These are phyloP conservation scores for Copidosoma aretas DNA, from an alignment of 2,888 invertebrate genomes.

Conservation along the genomic window DNA sequence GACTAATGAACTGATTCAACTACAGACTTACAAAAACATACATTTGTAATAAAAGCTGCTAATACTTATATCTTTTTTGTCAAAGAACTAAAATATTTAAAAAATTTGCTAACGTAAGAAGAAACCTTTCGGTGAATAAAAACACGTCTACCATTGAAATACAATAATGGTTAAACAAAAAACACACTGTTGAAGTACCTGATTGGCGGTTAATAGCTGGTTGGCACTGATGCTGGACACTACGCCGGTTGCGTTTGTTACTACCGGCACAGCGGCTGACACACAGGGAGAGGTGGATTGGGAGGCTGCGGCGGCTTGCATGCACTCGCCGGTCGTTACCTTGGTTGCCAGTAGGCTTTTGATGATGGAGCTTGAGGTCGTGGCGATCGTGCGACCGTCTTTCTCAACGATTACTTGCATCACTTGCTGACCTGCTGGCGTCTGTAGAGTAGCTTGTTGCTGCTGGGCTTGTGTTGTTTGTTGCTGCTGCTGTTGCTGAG, in stretches of 20 bases:
- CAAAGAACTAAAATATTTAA: no score
- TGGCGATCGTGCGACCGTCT: slow-evolving; percentile 50
- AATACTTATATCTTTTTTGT: no score
- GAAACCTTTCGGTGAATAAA: no score
- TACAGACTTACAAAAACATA: no score
- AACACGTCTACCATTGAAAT: no score
- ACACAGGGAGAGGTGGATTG: slow-evolving; percentile 61
- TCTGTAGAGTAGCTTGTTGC: slow-evolving; percentile 41
- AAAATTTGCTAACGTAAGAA: no score
- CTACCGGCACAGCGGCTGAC: slow-evolving; percentile 60
- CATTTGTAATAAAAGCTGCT: no score
- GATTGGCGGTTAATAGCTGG: slow-evolving; percentile 62
- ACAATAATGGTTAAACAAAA: slow-evolving; percentile 21
- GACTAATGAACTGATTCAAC: no score
- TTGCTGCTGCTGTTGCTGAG: slow-evolving; percentile 56
- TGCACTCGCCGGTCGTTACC: slow-evolving; percentile 73
- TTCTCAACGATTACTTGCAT: slow-evolving; percentile 57
- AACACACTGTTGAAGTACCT: slow-evolving; percentile 51
- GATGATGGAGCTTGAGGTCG: slow-evolving; percentile 81
- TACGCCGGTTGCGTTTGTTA: slow-evolving; percentile 63
- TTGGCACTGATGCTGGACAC: slow-evolving; percentile 63
- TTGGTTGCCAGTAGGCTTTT: slow-evolving; percentile 94
- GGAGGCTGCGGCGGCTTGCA: slow-evolving; percentile 61
- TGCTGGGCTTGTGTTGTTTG: slow-evolving; percentile 50
- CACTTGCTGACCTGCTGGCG: slow-evolving; percentile 45